phyloP scores from a whole-genome alignment of 2,113 vertebrate species.

The Chauna torquata region DNA sequence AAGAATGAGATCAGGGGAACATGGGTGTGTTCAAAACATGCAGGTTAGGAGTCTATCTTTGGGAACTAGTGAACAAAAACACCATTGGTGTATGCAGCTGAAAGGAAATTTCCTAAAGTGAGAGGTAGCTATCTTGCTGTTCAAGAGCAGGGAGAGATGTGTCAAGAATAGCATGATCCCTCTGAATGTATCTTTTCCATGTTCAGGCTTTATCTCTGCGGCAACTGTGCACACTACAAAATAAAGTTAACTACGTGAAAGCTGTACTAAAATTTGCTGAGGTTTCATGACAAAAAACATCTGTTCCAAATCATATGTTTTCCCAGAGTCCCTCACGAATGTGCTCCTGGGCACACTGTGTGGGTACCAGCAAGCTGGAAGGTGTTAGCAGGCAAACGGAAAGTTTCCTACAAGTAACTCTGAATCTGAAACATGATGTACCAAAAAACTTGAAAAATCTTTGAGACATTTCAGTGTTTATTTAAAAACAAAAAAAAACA shows the following conservation, averaged over 20 bases:
- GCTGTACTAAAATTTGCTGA: background rate
- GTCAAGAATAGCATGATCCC: background rate
- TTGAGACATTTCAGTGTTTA: background rate
- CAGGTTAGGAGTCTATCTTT: background rate
- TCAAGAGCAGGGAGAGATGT: background rate
- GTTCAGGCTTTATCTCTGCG: background rate
- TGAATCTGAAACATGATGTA: background rate
- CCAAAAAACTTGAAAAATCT: background rate
- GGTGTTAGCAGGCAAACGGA: background rate
- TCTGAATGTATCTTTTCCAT: background rate
- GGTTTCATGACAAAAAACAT: background rate
- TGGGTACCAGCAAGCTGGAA: fast-evolving
- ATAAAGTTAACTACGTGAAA: background rate
- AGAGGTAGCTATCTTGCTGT: too few relatives aligned
- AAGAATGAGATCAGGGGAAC: background rate
- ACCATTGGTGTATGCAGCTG: background rate
- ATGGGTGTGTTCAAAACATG: background rate
- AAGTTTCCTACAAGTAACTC: background rate
- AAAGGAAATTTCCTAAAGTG: background rate
- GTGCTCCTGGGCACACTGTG: fast-evolving
- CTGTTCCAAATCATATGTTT: background rate
- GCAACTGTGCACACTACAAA: background rate
- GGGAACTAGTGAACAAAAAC: background rate
- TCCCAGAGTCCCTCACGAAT: background rate
- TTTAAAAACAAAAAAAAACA: background rate